Base-by-base conservation (phyloP, 2,797 vertebrate genomes). In the Acestrorhynchus altus region DNA sequence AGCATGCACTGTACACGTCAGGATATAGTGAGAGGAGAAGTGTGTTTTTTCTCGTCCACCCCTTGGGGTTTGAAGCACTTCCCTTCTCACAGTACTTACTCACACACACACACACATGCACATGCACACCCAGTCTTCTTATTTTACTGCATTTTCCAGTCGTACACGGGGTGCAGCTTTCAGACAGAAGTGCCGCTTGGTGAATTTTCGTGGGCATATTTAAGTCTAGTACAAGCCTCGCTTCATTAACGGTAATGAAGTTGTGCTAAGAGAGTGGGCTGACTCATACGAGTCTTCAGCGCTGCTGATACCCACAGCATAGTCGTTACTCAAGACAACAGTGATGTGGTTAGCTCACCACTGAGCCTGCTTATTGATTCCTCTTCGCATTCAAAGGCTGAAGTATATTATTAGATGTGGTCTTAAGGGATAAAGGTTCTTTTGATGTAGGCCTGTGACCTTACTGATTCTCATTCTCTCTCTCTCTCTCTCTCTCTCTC, bases 31-130 rank as follows among this genome's bases (percentile, higher is more conserved):
- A 47, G 42, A 77, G 60, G 31, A 54, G 60, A 42, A 67, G 39
- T 85, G 77, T 67, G 28, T 26, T 46, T 66, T 60, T 80, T 80
- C 70, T 63, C 20, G 47, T 47, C 52, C 59, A 60, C 49, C 78
- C 78, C 76, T 64, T 81, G 83, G 74, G 83, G 66, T 74, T 84
- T 84, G 31, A 73, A 77, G 73, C 74, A 86, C 83, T 86, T 86
- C 85, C 85, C 85, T 86, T 86, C 83, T 84, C 85, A 86, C 83
- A 84, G 78, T 77, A 77, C 65, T 85, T 77, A 71, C 31, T 63
- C 64, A 56, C 57, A 80, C 51, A 69, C 69, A 69, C 56, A 70
- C 47, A 54, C 57, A 66, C 73, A 74, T 28, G 24, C 54, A 2
- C 31, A 35, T 35, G 31, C 31, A 35, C 31, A 35, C 31, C 31